Evolutionary conservation across 2,888 invertebrate genomes (phyloP), one percentile per base, ranked within the genome.

Genomic region (Agonopterix subpropinquella): DNA sequence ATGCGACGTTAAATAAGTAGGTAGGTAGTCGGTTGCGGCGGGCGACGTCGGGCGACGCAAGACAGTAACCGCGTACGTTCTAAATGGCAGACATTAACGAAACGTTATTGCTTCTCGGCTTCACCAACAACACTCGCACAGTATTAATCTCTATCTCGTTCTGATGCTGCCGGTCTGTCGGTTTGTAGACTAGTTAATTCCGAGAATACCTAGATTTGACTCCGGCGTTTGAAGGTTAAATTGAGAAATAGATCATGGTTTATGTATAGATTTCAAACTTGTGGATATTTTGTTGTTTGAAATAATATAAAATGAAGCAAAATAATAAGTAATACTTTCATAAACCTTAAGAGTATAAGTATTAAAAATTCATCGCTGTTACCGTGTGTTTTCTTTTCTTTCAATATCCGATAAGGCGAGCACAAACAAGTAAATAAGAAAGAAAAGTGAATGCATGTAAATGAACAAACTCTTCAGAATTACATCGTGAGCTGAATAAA

Each of bases 11-110:
- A 67, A 80, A 73, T 66, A 70, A 57, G 63, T 67, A 75, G 67
- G 63, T 67, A 75, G 66, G 52, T 56, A 59, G 56, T 74, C 65
- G 61, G 70, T 66, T 72, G 70, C 59, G 68, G 71, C 65, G 64
- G 64, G 59, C 64, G 65, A 69, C 65, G 70, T 72, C 75, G 73
- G 65, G 56, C 68, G 73, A 80, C 70, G 70, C 72, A 77, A 79
- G 79, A 79, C 80, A 76, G 67, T 77, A 77, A 77, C 77, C 75
- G 77, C 72, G 73, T 77, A 77, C 74, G 71, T 80, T 77, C 81
- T 79, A 80, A 84, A 86, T 81, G 82, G 73, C 70, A 70, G 70
- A 80, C 85, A 86, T 84, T 85, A 83, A 80, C 79, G 79, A 72
- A 80, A 79, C 79, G 77, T 80, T 85, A 84, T 84, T 82, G 79